These are phyloP conservation scores for Scrobipalpa costella DNA, from an alignment of 2,888 invertebrate species.

Conservation along the genomic window DNA sequence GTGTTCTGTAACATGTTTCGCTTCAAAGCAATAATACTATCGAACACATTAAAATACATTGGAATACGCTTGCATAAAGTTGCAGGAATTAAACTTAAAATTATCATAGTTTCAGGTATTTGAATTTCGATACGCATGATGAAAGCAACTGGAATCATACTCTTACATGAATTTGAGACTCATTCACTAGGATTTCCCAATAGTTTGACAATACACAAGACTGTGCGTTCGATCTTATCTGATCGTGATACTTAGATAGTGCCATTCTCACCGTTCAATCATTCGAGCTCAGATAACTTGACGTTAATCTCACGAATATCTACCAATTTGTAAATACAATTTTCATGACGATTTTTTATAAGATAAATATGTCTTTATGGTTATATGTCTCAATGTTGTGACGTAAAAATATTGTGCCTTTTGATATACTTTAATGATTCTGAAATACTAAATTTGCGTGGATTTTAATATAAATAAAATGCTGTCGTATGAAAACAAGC, in stretches of 20 bases:
- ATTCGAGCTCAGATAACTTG: constrained; percentile 1
- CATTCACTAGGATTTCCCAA: not conserved
- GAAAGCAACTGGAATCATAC: not conserved
- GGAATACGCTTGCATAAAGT: constrained; percentile 5
- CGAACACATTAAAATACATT: constrained; percentile 10
- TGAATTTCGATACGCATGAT: not conserved
- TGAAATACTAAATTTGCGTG: too few relatives aligned
- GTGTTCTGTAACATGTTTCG: constrained; percentile 22
- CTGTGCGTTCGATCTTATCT: not conserved
- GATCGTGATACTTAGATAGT: constrained; percentile 3
- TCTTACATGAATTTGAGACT: not conserved
- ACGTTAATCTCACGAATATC: not conserved
- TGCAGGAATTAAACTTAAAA: not conserved
- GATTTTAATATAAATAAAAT: not conserved
- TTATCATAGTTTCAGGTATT: not conserved
- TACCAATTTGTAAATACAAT: not conserved
- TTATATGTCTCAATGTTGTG: not conserved
- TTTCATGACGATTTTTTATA: not conserved
- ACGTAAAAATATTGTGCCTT: not conserved
- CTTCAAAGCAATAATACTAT: constrained; percentile 7
- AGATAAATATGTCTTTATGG: not conserved
- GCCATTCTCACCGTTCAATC: not conserved
- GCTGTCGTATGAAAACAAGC: not conserved
- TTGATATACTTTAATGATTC: too few relatives aligned
- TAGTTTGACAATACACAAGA: not conserved